A percentile compares a stretch with the other conserved stretches of the same genome.
These are phyloP conservation scores for Augochlorella aurata DNA, from an alignment of 2,888 invertebrate genomes.

Conservation along the genomic window DNA sequence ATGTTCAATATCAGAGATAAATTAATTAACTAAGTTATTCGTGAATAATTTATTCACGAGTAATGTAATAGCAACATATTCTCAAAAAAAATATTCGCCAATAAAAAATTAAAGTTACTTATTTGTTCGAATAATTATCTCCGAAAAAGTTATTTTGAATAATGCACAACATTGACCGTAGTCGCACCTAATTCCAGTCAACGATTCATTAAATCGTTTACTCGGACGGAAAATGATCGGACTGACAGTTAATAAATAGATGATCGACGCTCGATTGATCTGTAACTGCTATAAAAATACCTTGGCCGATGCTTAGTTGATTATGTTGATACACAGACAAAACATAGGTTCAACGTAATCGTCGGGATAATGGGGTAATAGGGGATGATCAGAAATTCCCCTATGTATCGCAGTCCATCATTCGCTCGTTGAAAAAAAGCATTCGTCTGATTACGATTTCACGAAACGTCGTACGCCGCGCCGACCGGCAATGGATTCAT, in stretches of 20 bases:
- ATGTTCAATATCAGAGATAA: not conserved
- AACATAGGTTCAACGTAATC: not conserved
- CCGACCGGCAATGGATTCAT: constrained; percentile 61
- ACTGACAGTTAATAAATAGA: not conserved
- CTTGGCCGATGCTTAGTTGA: not conserved
- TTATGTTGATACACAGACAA: no score
- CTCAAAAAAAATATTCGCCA: no score
- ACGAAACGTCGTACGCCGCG: constrained; percentile 53
- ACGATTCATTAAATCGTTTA: not conserved
- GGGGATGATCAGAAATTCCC: constrained; percentile 37
- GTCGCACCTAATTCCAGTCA: not conserved
- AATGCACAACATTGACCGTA: not conserved
- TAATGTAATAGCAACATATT: no score
- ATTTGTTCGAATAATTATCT: no score
- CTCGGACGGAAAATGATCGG: not conserved
- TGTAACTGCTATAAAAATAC: not conserved
- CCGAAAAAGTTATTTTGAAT: no score
- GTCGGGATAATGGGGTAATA: constrained; percentile 42
- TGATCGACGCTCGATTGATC: not conserved
- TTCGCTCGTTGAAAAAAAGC: constrained; percentile 62
- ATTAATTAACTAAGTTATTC: not conserved
- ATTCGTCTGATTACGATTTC: constrained; percentile 68
- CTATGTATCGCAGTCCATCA: constrained; percentile 50
- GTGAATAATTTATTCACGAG: no score
- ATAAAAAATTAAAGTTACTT: no score